Evolutionary conservation across 2,797 vertebrate genomes (phyloP), one percentile per base, ranked within the genome.

Genomic region (Xenops minutus): DNA sequence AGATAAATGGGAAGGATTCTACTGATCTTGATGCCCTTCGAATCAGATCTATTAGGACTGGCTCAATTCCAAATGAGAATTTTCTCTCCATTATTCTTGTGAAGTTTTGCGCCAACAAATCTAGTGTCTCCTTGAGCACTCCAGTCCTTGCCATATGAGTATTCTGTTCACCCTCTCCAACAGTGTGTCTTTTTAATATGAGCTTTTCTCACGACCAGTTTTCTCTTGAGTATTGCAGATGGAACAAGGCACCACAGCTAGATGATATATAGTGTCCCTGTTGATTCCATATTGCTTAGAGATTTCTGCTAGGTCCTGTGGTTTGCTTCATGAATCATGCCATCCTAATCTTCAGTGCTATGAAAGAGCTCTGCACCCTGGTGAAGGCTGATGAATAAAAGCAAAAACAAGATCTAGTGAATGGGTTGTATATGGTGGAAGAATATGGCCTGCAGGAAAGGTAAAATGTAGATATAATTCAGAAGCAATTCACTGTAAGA

Each of bases 221-320:
- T 88, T 61, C 76, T 73, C 55, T 54, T 68, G 43, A 88, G 80
- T 4, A 0, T 44, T 82, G 46, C 88, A 93, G 90, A 88, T 71
- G 52, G 86, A 86, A 41, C 30, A 85, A 29, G 39, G 88, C 52
- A 73, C 26, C 59, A 63, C 71, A 85, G 88, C 67, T 92, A 76
- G 43, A 66, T 90, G 94, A 93, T 8, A 14, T 87, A n/a, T 24
- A 29, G n/a, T 67, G 39, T 85, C 80, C 74, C 80, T 59, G 88
- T 85, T 76, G 90, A 79, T 82, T 90, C 63, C 77, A 93, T 59
- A 90, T 76, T 92, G 77, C 62, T 87, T 76, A 59, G 63, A 79
- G 67, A 52, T 85, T 96, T 90, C 86, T 94, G 63, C 68, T 82
- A 56, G 26, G 48, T 92, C 80, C 88, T 82, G 74, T 0, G 0